phyloP scores from a whole-genome alignment of 2,888 invertebrate genomes.

The Creontiades dilutus region DNA sequence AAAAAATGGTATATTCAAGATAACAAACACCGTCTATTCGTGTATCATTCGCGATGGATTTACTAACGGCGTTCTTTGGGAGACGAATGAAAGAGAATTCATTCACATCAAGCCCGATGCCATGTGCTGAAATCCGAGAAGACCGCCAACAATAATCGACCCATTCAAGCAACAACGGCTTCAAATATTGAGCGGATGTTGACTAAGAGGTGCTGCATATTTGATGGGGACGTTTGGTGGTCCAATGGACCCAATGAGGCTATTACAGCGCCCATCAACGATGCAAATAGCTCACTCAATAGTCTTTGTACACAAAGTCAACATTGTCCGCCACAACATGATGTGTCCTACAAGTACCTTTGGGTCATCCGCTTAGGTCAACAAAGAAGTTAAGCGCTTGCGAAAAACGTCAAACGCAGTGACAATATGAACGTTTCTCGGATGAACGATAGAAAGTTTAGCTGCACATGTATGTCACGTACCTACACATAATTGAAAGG shows the following conservation, averaged over 20 bases:
- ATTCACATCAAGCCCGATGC: not conserved
- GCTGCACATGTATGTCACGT: too few species aligned
- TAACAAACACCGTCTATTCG: not conserved
- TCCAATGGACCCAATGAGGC: slow-evolving; percentile 27
- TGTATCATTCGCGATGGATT: not conserved
- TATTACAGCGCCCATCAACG: slow-evolving; percentile 49
- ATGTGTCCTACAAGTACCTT: not conserved
- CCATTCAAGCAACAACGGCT: not conserved
- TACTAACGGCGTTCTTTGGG: not conserved
- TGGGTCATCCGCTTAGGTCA: not conserved
- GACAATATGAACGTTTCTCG: not conserved
- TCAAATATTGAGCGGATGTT: not conserved
- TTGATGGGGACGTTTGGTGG: slow-evolving; percentile 10
- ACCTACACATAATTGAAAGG: too few species aligned
- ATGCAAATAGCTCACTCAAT: slow-evolving; percentile 65
- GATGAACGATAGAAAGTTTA: too few species aligned
- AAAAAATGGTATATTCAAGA: too few species aligned
- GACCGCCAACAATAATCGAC: not conserved
- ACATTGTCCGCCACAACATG: not conserved
- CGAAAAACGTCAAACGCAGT: slow-evolving; percentile 4
- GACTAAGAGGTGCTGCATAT: slow-evolving; percentile 6
- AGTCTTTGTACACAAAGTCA: slow-evolving; percentile 50
- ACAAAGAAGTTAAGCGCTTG: not conserved
- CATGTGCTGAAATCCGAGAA: not conserved
- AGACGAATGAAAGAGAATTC: not conserved